phyloP scores from a whole-genome alignment of 2,797 vertebrate species.

The Falco cherrug region DNA sequence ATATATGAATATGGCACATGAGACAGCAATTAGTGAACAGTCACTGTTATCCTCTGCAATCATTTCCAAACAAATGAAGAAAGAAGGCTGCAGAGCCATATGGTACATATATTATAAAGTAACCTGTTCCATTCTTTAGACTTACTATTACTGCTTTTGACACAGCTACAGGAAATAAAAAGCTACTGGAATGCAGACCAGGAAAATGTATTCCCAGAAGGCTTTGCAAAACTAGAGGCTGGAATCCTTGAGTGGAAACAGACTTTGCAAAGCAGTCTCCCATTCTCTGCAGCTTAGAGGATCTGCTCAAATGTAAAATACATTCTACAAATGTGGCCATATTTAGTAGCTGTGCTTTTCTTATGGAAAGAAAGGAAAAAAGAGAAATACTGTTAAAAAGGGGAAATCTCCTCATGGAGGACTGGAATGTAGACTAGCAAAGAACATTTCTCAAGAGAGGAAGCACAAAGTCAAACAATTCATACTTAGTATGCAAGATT shows the following conservation, averaged over 20 bases:
- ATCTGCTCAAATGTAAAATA: constrained; percentile 59
- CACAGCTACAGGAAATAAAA: constrained; percentile 79
- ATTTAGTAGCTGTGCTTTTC: constrained; percentile 37
- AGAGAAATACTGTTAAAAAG: background rate
- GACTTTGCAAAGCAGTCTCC: constrained; percentile 70
- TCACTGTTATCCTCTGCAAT: constrained; percentile 45
- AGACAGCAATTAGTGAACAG: constrained; percentile 47
- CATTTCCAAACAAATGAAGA: constrained; percentile 57
- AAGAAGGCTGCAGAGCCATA: constrained; percentile 50
- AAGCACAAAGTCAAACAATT: background rate
- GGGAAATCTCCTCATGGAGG: background rate
- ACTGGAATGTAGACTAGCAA: constrained; percentile 9
- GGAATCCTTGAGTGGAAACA: constrained; percentile 79
- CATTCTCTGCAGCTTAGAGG: constrained; percentile 54
- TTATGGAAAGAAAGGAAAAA: constrained; percentile 4
- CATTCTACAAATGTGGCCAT: constrained; percentile 38
- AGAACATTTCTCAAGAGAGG: background rate
- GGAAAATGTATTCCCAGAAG: constrained; percentile 78
- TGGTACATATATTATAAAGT: constrained; percentile 72
- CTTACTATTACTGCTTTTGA: constrained; percentile 75
- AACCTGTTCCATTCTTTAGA: constrained; percentile 73
- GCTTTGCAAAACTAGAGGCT: constrained; percentile 75
- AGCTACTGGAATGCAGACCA: constrained; percentile 77
- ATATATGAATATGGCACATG: background rate
- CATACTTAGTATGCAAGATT: background rate